phyloP scores from a whole-genome alignment of 2,797 vertebrate genomes.

The Cetoscarus ocellatus region DNA sequence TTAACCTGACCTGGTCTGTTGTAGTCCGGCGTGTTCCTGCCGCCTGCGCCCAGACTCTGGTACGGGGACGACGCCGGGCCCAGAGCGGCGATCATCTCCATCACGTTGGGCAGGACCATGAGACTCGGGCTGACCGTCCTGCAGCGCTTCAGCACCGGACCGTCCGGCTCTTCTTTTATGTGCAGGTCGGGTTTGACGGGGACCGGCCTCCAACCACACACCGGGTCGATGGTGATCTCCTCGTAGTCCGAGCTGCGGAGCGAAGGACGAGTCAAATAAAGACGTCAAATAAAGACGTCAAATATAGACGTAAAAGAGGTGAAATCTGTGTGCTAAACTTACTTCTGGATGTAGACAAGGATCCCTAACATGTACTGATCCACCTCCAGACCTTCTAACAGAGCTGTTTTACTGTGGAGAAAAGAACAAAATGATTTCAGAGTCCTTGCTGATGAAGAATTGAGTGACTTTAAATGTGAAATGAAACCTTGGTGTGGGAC shows the following conservation, averaged over 20 bases:
- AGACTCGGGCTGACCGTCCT: conserved; percentile 94
- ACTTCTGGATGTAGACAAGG: conserved; percentile 97
- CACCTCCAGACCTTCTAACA: conserved; percentile 95
- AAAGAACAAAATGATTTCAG: not conserved
- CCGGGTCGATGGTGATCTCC: conserved; percentile 97
- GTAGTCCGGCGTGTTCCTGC: conserved; percentile 86
- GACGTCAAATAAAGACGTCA: too few relatives aligned
- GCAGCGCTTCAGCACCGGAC: conserved; percentile 92
- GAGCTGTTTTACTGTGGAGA: conserved; percentile 90
- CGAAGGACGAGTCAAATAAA: too few relatives aligned
- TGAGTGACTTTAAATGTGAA: not conserved
- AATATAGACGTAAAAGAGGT: too few relatives aligned
- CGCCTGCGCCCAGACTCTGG: conserved; percentile 78
- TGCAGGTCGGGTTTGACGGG: conserved; percentile 93
- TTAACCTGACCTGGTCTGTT: conserved; percentile 82
- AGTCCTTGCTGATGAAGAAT: not conserved
- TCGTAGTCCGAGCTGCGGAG: conserved; percentile 91
- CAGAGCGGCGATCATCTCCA: conserved; percentile 96
- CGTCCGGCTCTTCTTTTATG: conserved; percentile 94
- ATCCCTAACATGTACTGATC: conserved; percentile 98
- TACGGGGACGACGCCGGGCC: conserved; percentile 90
- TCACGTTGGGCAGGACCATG: conserved; percentile 95
- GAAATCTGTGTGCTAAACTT: conserved; percentile 51
- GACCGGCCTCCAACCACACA: conserved; percentile 96
- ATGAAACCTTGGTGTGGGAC: conserved; percentile 37